Evolutionary conservation across 2,888 invertebrate species (phyloP).

Genomic region (Aphodius granarius): DNA sequence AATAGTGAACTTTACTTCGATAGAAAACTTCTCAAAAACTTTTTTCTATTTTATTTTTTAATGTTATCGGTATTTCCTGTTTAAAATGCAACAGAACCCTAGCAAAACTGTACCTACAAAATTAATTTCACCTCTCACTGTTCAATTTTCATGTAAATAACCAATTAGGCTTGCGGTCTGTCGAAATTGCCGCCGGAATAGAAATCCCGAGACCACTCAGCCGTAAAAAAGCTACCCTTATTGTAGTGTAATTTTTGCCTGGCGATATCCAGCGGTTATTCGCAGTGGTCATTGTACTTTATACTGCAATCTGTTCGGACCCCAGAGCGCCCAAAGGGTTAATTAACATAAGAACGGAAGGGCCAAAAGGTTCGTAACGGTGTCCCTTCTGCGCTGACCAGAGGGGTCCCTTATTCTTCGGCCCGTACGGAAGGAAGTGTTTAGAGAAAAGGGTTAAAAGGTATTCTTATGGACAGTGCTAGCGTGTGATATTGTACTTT

Average conservation of each 20-base stretch:
- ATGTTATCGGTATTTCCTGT: neutral
- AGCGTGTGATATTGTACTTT: neutral
- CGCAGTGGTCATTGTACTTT: neutral
- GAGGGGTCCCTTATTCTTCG: neutral
- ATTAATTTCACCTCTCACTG: neutral
- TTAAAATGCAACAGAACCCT: neutral
- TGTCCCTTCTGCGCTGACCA: neutral
- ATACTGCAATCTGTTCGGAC: neutral
- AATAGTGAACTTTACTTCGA: neutral
- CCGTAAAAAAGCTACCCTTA: neutral
- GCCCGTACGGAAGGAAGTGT: neutral
- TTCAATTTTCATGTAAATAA: conserved; percentile 5
- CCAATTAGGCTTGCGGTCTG: conserved; percentile 8
- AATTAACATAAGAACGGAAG: conserved; percentile 5
- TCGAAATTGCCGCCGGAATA: neutral
- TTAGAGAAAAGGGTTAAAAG: neutral
- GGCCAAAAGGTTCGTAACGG: neutral
- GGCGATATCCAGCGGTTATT: neutral
- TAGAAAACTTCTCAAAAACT: no score
- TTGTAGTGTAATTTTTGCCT: neutral
- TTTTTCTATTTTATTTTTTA: no score
- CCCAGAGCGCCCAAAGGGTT: neutral
- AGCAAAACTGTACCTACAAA: neutral
- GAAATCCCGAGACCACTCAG: neutral
- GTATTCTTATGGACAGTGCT: neutral